Percentiles rank a stretch among this genome's conserved stretches.
phyloP scores from a whole-genome alignment of 2,888 invertebrate species.

The Ochropleura leucogaster region DNA sequence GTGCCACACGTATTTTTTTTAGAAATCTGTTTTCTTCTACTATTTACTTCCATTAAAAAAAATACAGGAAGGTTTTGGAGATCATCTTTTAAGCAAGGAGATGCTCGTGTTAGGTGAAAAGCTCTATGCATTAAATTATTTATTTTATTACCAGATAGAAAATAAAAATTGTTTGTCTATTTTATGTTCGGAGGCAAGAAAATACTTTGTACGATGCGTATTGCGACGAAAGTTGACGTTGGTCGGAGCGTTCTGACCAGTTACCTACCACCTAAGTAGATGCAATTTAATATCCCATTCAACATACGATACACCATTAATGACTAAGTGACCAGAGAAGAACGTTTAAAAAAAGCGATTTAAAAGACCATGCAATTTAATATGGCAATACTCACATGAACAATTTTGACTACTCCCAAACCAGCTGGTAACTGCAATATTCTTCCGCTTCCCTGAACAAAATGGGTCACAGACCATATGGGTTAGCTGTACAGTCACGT shows the following conservation, averaged over 20 bases:
- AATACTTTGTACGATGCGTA: background rate
- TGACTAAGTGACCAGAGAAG: background rate
- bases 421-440: conserved; percentile 34
- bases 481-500: background rate
- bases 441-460: conserved; percentile 51
- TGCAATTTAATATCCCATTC: conserved; percentile 1
- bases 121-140: background rate
- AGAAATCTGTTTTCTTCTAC: no score
- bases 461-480: conserved; percentile 50
- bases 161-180: background rate
- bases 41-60: background rate
- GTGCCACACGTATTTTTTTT: no score
- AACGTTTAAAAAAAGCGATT: background rate
- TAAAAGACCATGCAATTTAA: conserved; percentile 18
- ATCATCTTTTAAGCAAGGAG: no score
- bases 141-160: background rate
- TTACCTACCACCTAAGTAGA: background rate
- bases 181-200: background rate
- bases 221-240: background rate
- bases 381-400: conserved; percentile 2
- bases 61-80: no score
- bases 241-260: background rate
- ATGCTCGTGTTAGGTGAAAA: no score
- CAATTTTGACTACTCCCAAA: conserved; percentile 10
- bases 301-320: background rate